Conservation (phyloP, 2,888 invertebrate genomes). For the Diarsia brunnea region DNA sequence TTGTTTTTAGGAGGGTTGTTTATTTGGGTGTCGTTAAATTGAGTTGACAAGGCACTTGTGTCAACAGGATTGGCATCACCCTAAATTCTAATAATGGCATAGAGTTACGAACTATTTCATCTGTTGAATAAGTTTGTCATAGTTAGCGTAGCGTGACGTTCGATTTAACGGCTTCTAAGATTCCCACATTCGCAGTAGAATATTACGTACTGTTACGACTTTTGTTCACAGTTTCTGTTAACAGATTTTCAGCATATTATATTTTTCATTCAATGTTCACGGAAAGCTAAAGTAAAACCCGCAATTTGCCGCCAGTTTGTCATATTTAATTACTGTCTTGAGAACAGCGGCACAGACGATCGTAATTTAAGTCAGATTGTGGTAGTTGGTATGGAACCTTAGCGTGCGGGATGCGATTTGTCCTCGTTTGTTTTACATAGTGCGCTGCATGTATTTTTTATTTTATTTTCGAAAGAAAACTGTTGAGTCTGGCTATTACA, state of each 20-base stretch:
- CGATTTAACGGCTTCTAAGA: constrained; percentile 2
- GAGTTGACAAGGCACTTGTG: constrained; percentile 17
- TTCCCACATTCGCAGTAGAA: neutral
- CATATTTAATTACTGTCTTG: constrained; percentile 66
- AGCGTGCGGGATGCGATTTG: constrained; percentile 48
- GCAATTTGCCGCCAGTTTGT: constrained; percentile 60
- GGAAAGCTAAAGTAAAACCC: constrained; percentile 47
- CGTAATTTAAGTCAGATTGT: constrained; percentile 55
- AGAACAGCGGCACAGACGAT: constrained; percentile 56
- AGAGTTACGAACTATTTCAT: constrained; percentile 17
- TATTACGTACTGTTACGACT: constrained; percentile 5
- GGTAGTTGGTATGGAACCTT: constrained; percentile 42
- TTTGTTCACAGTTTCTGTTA: constrained; percentile 4
- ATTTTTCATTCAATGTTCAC: constrained; percentile 42
- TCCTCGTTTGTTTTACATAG: constrained; percentile 42
- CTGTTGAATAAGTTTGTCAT: constrained; percentile 8
- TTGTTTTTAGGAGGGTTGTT: constrained; percentile 20
- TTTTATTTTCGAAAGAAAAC: constrained; percentile 14
- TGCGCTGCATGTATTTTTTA: neutral
- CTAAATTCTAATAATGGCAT: constrained; percentile 15
- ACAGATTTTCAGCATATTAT: constrained; percentile 28
- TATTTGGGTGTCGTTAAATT: constrained; percentile 20
- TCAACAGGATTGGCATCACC: neutral
- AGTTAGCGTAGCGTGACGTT: constrained; percentile 15
- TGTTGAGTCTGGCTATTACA: neutral